Evolutionary conservation across 2,113 vertebrate species (phyloP).

Genomic region (Neomonachus schauinslandi): DNA sequence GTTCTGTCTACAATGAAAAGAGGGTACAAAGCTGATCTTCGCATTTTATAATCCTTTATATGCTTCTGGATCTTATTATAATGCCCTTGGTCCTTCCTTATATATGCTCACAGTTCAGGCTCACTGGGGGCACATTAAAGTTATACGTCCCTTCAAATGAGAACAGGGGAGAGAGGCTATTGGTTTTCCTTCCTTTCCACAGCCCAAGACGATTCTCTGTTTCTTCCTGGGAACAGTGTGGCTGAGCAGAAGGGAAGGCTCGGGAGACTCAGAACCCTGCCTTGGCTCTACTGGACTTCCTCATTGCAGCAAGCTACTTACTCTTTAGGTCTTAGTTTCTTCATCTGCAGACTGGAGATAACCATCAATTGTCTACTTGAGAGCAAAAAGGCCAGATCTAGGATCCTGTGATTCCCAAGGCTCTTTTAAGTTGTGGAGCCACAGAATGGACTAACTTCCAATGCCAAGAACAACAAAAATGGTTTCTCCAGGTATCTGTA

Average conservation of each 20-base stretch:
- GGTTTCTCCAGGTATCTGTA: not conserved
- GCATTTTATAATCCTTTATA: not conserved
- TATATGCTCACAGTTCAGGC: not conserved
- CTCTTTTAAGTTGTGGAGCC: not conserved
- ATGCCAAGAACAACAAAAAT: not conserved
- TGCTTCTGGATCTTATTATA: not conserved
- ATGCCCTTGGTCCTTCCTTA: not conserved
- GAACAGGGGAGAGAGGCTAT: not conserved
- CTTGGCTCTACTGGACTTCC: not conserved
- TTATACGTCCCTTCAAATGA: not conserved
- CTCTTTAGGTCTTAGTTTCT: not conserved
- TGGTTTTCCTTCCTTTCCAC: not conserved
- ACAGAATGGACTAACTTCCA: not conserved
- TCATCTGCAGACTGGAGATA: not conserved
- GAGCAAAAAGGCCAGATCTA: not conserved
- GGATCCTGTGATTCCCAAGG: not conserved
- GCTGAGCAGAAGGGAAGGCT: not conserved
- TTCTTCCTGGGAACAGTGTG: not conserved
- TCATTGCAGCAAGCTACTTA: not conserved
- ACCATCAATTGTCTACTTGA: not conserved
- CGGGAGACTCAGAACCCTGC: not conserved
- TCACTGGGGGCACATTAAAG: not conserved
- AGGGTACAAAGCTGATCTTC: not conserved
- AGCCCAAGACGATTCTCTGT: not conserved
- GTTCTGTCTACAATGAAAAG: not conserved